phyloP scores from a whole-genome alignment of 2,888 invertebrate genomes.

The Diloba caeruleocephala region DNA sequence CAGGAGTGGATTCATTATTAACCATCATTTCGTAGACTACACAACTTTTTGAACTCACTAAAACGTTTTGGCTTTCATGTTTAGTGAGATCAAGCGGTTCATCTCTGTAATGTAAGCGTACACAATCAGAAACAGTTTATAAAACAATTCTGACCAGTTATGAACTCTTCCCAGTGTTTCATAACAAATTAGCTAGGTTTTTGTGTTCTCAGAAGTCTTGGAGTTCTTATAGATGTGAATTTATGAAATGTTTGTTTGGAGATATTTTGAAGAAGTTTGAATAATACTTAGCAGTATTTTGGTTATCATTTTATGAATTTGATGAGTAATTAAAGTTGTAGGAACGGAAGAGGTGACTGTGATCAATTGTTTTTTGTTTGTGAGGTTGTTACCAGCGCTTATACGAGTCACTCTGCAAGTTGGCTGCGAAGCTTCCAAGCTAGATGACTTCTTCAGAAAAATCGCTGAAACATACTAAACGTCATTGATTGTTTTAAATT shows the following conservation, averaged over 20 bases:
- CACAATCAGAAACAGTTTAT: slow-evolving; percentile 59
- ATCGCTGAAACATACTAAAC: no score
- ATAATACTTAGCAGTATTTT: no score
- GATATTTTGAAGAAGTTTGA: neutral
- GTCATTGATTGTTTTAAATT: no score
- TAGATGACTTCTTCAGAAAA: no score
- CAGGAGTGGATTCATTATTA: slow-evolving; percentile 27
- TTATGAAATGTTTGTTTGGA: slow-evolving; percentile 15
- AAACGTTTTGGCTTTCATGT: slow-evolving; percentile 16
- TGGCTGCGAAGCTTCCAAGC: no score
- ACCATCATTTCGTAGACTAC: slow-evolving; percentile 32
- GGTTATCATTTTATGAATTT: no score
- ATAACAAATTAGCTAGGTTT: slow-evolving; percentile 70
- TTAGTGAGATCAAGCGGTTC: slow-evolving; percentile 31
- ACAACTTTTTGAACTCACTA: slow-evolving; percentile 38
- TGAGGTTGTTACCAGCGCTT: no score
- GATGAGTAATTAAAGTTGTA: no score
- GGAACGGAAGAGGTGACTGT: no score
- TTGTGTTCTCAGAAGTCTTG: slow-evolving; percentile 61
- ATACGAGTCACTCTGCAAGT: no score
- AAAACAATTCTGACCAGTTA: slow-evolving; percentile 63
- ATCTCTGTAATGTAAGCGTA: slow-evolving; percentile 32
- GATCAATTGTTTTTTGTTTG: no score
- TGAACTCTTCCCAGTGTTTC: slow-evolving; percentile 74
- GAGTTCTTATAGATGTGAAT: slow-evolving; percentile 4